Percentiles rank a stretch among this genome's conserved stretches.
phyloP scores from a whole-genome alignment of 30 jellyfish, hydroid and myxozoan genomes.

The Nemopilema nomurai region DNA sequence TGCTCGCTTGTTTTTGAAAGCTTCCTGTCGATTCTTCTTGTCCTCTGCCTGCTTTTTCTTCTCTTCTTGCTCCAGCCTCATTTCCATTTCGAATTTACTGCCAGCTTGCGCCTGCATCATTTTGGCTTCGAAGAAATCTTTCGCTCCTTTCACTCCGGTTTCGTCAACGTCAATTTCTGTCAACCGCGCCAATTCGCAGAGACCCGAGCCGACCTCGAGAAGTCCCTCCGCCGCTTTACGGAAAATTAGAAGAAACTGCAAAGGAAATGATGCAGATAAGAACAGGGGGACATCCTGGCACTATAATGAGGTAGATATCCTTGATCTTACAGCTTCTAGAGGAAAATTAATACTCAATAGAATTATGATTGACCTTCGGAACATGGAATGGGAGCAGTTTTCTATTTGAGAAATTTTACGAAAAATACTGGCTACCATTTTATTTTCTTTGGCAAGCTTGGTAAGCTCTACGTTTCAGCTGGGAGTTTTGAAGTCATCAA shows the following conservation, averaged over 20 bases:
- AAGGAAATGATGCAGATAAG: conserved; percentile 6
- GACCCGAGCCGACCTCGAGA: conserved; percentile 85
- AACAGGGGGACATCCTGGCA: too few relatives aligned
- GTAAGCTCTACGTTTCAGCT: too few relatives aligned
- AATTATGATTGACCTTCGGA: too few relatives aligned
- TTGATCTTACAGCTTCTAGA: too few relatives aligned
- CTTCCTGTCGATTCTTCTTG: conserved; percentile 75
- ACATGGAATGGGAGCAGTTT: too few relatives aligned
- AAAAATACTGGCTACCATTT: too few relatives aligned
- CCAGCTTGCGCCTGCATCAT: conserved; percentile 78
- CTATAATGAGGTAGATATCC: too few relatives aligned
- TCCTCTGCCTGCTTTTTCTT: conserved; percentile 76
- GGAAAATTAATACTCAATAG: too few relatives aligned
- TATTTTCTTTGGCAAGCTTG: too few relatives aligned
- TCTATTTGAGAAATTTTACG: too few relatives aligned
- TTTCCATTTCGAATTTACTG: conserved; percentile 90
- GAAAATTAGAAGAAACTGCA: conserved; percentile 88
- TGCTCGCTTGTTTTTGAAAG: conserved; percentile 73
- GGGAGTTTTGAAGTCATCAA: too few relatives aligned
- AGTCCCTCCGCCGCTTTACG: conserved; percentile 93
- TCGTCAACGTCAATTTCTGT: conserved; percentile 96
- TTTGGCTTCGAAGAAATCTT: conserved; percentile 97
- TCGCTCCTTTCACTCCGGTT: conserved; percentile 97
- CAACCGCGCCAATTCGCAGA: conserved; percentile 68
- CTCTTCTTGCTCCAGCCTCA: conserved; percentile 90